phyloP scores from a whole-genome alignment of 2,888 invertebrate genomes.

The Drosophila incognita region DNA sequence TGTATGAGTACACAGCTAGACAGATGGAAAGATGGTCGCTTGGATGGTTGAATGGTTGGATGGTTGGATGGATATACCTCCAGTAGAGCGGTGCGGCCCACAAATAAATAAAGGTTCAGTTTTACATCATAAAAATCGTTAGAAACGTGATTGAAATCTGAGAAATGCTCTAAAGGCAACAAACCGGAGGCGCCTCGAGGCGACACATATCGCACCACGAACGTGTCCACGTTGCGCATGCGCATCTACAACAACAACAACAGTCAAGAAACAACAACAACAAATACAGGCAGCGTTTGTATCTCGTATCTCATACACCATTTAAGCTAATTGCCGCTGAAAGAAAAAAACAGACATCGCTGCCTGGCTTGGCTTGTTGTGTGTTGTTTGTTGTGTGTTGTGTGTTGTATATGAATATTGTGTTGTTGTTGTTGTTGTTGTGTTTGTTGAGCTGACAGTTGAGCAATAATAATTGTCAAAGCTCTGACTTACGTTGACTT shows the following conservation, averaged over 20 bases:
- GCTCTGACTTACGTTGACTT: conserved; percentile 75
- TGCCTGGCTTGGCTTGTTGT: conserved; percentile 6
- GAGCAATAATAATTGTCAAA: conserved; percentile 80
- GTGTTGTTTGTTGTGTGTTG: neutral
- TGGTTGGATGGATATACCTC: conserved; percentile 30
- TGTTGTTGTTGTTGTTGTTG: conserved; percentile 32
- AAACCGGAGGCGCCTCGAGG: conserved; percentile 61
- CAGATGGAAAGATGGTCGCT: neutral
- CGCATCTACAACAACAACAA: conserved; percentile 36
- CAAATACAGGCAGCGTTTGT: conserved; percentile 15
- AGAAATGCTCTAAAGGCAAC: conserved; percentile 11
- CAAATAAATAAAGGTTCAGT: conserved; percentile 72
- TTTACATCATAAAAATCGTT: conserved; percentile 81
- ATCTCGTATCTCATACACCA: conserved; percentile 66
- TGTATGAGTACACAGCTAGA: conserved; percentile 11
- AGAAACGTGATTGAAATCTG: conserved; percentile 78
- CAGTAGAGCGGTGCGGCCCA: conserved; percentile 29
- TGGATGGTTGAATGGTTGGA: conserved; percentile 2
- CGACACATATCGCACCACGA: conserved; percentile 75
- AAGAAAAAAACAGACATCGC: conserved; percentile 5
- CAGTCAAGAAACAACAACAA: conserved; percentile 4
- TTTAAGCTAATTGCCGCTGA: conserved; percentile 61
- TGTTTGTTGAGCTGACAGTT: conserved; percentile 63
- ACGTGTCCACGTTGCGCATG: conserved; percentile 72
- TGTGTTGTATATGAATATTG: conserved; percentile 32